phyloP scores from a whole-genome alignment of 2,888 invertebrate species.

The Mystacides longicornis region DNA sequence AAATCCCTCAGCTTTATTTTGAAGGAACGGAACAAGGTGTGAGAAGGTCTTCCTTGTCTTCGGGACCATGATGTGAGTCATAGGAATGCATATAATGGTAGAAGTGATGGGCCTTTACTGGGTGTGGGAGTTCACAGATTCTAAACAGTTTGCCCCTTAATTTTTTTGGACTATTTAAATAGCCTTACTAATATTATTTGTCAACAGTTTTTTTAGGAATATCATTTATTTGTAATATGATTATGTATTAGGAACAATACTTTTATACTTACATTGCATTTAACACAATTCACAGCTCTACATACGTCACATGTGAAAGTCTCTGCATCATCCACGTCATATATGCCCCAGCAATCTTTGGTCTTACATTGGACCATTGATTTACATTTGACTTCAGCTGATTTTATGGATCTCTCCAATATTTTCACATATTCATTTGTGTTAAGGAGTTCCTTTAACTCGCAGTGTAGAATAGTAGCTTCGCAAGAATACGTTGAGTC shows the following conservation, averaged over 20 bases:
- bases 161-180: no score
- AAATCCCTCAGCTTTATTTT: no score
- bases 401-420: constrained; percentile 54
- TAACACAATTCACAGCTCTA: background rate
- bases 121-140: no score
- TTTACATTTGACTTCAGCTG: background rate
- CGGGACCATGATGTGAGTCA: no score
- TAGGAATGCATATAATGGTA: no score
- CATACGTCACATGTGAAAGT: constrained; percentile 28
- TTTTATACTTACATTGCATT: constrained; percentile 6
- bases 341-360: background rate
- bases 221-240: background rate
- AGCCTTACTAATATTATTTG: no score
- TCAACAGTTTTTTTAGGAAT: no score
- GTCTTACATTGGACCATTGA: background rate
- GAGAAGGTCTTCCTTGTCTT: no score
- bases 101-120: no score
- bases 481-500: constrained; percentile 65
- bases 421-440: constrained; percentile 58
- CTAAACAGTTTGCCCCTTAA: no score
- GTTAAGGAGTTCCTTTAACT: constrained; percentile 62
- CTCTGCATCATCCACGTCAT: background rate
- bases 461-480: constrained; percentile 61
- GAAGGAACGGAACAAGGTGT: no score
- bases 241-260: background rate